Base-by-base conservation (phyloP, 2,888 invertebrate genomes). In the Eudemis profundana region DNA sequence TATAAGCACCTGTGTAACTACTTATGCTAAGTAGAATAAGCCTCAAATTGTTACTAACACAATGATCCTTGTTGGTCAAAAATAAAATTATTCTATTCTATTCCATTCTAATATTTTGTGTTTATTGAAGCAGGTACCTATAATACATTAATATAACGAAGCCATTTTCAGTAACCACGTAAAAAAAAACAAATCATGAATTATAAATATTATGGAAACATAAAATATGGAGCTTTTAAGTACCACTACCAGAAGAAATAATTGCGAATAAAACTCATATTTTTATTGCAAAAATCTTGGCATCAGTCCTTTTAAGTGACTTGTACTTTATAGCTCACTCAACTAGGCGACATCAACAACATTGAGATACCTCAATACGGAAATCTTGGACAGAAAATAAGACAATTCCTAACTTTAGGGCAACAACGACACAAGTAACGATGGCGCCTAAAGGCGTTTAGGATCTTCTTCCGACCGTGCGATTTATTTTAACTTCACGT, bases 401-500 rank as follows among this genome's bases (percentile, higher is more conserved):
- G 19, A 56, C 56, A 29, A 19, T 12, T 19, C n/a, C 7, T 42
- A 29, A 8, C 2, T 42, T 4, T 3, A 27, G 15, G n/a, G 12
- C 2, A 29, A 17, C 8, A 44, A 44, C 15, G 2, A 19, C 12
- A 7, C 17, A 44, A 56, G 27, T 7, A 4, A 27, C 27, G 17
- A 5, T 3, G 2, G n/a, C 2, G 15, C 0, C 4, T 4, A 29
- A 1, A 14, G 10, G 12, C 44, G 2, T 14, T 44, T 44, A 44
- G 0, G 19, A 7, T 42, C 4, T 29, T 56, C 54, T 29, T 56
- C 17, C 1, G 15, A 12, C 4, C 4, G 27, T 2, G 27, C 68
- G 69, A 68, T 78, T 81, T 75, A 79, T 73, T 68, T n/a, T 70
- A 68, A 77, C 77, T 78, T 78, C 75, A 79, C 75, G 73, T 73